A percentile compares a stretch with the other conserved stretches of the same genome.
These are phyloP conservation scores for Piprites chloris DNA, from an alignment of 2,113 vertebrate genomes.

Conservation along the genomic window DNA sequence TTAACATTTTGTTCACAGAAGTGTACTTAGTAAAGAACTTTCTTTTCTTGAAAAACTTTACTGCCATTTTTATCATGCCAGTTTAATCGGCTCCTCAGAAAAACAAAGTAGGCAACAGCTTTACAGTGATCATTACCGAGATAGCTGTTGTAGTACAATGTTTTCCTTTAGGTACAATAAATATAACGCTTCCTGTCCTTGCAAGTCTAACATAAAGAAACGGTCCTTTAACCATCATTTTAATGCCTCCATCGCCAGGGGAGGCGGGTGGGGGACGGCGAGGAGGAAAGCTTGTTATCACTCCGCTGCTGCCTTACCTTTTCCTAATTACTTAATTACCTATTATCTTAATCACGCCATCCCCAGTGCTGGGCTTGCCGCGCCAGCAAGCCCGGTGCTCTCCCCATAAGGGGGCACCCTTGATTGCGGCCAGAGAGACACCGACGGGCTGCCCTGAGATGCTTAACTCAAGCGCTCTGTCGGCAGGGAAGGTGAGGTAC, in stretches of 20 bases:
- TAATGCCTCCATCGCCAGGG: neutral
- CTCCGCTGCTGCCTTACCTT: neutral
- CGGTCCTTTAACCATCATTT: neutral
- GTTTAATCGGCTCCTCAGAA: neutral
- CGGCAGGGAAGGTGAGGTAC: accelerated
- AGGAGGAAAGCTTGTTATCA: neutral
- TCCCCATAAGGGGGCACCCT: neutral
- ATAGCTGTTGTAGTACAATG: neutral
- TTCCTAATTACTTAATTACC: neutral
- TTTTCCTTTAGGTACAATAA: neutral
- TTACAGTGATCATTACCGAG: neutral
- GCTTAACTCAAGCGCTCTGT: neutral
- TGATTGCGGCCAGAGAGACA: neutral
- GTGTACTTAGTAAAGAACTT: neutral
- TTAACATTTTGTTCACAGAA: neutral
- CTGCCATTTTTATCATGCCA: neutral
- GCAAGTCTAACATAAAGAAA: neutral
- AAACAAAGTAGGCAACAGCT: neutral
- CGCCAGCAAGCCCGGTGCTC: accelerated
- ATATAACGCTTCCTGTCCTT: neutral
- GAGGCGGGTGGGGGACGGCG: accelerated
- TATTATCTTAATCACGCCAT: accelerated
- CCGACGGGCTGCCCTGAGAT: accelerated
- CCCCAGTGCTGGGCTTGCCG: neutral
- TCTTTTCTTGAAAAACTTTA: neutral